phyloP scores from a whole-genome alignment of 1,140 invertebrate genomes.

The Leptopilina clavipes region DNA sequence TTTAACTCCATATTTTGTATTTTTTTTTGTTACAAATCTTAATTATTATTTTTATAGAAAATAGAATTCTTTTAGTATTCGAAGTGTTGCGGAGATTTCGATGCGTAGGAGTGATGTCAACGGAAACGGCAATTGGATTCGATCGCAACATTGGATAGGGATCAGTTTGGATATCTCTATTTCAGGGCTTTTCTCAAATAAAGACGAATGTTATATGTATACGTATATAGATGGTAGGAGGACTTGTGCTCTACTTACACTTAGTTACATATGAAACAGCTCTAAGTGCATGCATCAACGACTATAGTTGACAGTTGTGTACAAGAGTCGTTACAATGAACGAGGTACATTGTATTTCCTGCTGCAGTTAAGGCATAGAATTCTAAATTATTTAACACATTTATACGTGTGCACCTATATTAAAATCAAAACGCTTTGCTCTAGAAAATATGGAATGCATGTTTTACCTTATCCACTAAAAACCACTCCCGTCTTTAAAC shows the following conservation, averaged over 20 bases:
- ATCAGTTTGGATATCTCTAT: conserved; percentile 8
- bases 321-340: conserved; percentile 2
- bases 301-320: not conserved
- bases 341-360: not conserved
- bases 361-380: not conserved
- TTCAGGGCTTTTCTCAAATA: conserved; percentile 8
- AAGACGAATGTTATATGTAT: conserved; percentile 1
- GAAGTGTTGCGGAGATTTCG: not conserved
- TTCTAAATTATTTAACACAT: conserved; percentile 12
- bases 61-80: not conserved
- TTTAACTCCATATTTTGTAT: too few species aligned
- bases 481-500: too few species aligned
- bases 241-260: conserved; percentile 10
- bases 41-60: not conserved
- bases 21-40: too few species aligned
- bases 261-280: conserved; percentile 12
- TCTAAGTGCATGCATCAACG: not conserved
- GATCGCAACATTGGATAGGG: conserved; percentile 3
- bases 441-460: not conserved
- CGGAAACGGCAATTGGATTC: not conserved
- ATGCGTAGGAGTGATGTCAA: not conserved
- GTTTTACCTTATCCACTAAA: not conserved
- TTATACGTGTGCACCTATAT: not conserved
- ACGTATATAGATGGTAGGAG: not conserved
- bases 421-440: not conserved